Evolutionary conservation across 1,140 invertebrate species (phyloP).

Genomic region (Eueides isabella): DNA sequence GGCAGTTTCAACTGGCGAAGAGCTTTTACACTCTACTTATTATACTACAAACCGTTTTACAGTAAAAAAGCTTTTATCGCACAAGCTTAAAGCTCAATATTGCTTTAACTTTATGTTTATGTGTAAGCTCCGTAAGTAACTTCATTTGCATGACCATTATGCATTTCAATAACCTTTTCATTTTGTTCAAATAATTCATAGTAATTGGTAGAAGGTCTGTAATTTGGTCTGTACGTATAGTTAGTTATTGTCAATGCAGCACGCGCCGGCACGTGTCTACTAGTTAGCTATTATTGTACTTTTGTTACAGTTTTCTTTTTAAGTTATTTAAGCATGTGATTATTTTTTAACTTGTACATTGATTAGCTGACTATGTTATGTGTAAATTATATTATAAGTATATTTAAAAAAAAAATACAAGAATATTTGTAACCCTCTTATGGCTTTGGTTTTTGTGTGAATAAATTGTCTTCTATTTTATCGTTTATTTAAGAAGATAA

Average conservation of each 20-base stretch:
- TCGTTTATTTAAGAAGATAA: too few relatives aligned
- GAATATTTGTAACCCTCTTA: too few relatives aligned
- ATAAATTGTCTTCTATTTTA: too few relatives aligned
- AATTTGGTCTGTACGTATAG: constrained; percentile 45
- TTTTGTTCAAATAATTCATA: constrained; percentile 50
- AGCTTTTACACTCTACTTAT: constrained; percentile 5
- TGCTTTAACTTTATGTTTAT: constrained; percentile 15
- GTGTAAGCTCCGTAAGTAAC: constrained; percentile 32
- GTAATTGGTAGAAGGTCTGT: constrained; percentile 53
- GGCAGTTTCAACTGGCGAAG: constrained; percentile 5
- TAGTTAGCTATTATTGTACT: constrained; percentile 50
- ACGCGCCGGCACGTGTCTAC: constrained; percentile 46
- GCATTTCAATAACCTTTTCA: constrained; percentile 49
- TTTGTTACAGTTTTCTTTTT: constrained; percentile 37
- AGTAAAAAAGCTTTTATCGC: neutral
- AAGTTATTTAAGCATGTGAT: constrained; percentile 30
- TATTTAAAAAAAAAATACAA: too few relatives aligned
- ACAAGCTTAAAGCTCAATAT: neutral
- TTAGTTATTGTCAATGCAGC: constrained; percentile 43
- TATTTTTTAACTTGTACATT: neutral
- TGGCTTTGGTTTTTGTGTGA: too few relatives aligned
- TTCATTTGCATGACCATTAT: constrained; percentile 48
- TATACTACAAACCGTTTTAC: neutral
- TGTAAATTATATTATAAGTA: neutral
- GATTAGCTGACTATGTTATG: neutral